Conservation (phyloP, 2,888 invertebrate species). For the Idaea straminata region DNA sequence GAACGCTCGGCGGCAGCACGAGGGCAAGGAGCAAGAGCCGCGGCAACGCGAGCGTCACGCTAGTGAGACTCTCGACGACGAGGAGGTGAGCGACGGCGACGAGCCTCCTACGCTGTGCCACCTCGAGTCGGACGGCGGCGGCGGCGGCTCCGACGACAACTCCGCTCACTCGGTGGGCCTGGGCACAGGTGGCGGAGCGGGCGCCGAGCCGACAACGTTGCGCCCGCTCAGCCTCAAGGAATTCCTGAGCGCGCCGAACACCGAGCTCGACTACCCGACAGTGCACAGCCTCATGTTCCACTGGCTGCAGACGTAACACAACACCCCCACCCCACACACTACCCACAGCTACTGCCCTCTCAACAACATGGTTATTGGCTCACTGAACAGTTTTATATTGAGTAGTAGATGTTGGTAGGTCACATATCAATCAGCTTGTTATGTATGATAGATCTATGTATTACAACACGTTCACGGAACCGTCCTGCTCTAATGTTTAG, state of each 20-base stretch:
- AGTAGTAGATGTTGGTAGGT: conserved; percentile 36
- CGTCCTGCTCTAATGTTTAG: conserved; percentile 64
- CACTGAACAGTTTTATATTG: conserved; percentile 26
- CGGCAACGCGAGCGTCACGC: conserved; percentile 50
- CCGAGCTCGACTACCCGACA: conserved; percentile 72
- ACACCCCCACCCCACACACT: conserved; percentile 19
- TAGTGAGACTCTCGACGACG: conserved; percentile 53
- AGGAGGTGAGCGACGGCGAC: conserved; percentile 66
- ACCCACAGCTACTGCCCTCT: conserved; percentile 14
- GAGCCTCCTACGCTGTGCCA: conserved; percentile 73
- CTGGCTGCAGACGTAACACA: conserved; percentile 75
- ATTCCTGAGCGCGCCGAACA: conserved; percentile 67
- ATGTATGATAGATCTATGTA: conserved; percentile 34
- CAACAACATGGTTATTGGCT: conserved; percentile 33
- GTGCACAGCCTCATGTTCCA: conserved; percentile 78
- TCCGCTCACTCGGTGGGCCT: conserved; percentile 64
- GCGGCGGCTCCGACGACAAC: conserved; percentile 71
- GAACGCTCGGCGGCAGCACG: conserved; percentile 62
- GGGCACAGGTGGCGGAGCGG: conserved; percentile 44
- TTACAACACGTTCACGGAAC: conserved; percentile 51
- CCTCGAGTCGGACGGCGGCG: conserved; percentile 64
- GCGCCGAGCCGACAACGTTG: conserved; percentile 32
- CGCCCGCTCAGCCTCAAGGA: conserved; percentile 57
- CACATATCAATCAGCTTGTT: conserved; percentile 60
- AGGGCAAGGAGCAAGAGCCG: conserved; percentile 44